Base-by-base conservation (phyloP, 64 coral and sea anemone species). In the Porites lutea region DNA sequence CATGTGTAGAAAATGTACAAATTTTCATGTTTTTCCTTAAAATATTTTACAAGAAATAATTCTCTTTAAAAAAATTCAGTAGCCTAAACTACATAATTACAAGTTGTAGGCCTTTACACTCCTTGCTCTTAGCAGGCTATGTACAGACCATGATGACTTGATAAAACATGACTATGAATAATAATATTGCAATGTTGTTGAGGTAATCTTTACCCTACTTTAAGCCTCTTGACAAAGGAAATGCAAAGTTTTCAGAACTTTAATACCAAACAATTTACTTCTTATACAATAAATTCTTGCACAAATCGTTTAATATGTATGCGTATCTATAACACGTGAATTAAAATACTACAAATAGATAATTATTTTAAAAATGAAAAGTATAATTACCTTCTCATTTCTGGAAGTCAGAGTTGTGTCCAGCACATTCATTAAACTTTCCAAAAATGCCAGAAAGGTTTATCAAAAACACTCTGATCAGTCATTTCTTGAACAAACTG, bases 11-110 rank as follows among this genome's bases (percentile, higher is more conserved):
- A 82, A 82, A 82, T 82, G 37, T 65, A 82, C 79, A 82, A 82
- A 63, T 63, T 82, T 47, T 59, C 27, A 37, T 37, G 6, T 61
- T 80, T 20, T 64, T 61, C 57, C 23, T 78, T 62, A 62, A 43
- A 27, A 47, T 8, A 43, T 62, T 81, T 64, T 82, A 37, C 58
- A 5, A 49, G 23, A 13, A 82, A 64, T 63, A 82, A 63, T 82
- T 65, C 65, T 52, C 22, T 61, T 1, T 43, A 45, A 47, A 81
- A 65, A 82, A 82, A 48, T 82, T 82, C 59, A 82, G 65, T 19
- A 82, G 59, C 79, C 79, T 82, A 82, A 82, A 27, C 7, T 57
- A 82, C 58, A 65, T 82, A 82, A 65, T 82, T 82, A 82, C 23
- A 60, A 20, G 12, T 21, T 80, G 52, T 80, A 80, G 60, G 78